Evolutionary conservation across 2,797 vertebrate species (phyloP).

Genomic region (Enteromius viviparus): DNA sequence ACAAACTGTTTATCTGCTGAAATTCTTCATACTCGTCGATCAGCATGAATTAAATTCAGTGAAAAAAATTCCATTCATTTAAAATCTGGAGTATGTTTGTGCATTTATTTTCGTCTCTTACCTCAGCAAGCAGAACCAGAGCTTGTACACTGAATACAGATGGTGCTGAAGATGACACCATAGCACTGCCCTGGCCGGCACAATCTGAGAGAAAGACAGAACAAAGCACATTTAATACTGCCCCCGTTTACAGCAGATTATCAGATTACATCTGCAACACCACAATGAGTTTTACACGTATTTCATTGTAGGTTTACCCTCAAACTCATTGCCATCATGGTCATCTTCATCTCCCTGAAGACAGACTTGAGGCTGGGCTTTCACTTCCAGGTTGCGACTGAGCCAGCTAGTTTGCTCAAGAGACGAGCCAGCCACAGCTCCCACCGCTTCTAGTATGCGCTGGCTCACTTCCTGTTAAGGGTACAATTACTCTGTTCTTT

Average conservation of each 20-base stretch:
- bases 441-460: slow-evolving; percentile 90
- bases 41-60: not conserved
- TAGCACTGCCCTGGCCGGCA: slow-evolving; percentile 78
- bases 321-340: slow-evolving; percentile 76
- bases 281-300: not conserved
- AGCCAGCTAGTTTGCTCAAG: slow-evolving; percentile 98
- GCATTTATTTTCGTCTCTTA: slow-evolving; percentile 60
- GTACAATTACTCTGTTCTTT: not conserved
- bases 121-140: slow-evolving; percentile 93
- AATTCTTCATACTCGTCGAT: not conserved
- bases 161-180: slow-evolving; percentile 94
- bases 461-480: slow-evolving; percentile 91
- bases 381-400: slow-evolving; percentile 95
- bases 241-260: not conserved
- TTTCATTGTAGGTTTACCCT: slow-evolving; percentile 72
- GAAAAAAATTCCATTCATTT: not conserved
- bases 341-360: slow-evolving; percentile 84
- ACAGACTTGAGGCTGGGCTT: slow-evolving; percentile 92
- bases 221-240: not conserved
- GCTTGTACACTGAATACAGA: slow-evolving; percentile 96
- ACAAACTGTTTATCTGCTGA: not conserved
- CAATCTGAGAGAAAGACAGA: slow-evolving; percentile 73
- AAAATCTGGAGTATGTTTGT: not conserved
- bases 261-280: not conserved
- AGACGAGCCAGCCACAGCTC: slow-evolving; percentile 91